These are phyloP conservation scores for Chironomus tentans DNA, from an alignment of 2,888 invertebrate genomes.

Conservation along the genomic window DNA sequence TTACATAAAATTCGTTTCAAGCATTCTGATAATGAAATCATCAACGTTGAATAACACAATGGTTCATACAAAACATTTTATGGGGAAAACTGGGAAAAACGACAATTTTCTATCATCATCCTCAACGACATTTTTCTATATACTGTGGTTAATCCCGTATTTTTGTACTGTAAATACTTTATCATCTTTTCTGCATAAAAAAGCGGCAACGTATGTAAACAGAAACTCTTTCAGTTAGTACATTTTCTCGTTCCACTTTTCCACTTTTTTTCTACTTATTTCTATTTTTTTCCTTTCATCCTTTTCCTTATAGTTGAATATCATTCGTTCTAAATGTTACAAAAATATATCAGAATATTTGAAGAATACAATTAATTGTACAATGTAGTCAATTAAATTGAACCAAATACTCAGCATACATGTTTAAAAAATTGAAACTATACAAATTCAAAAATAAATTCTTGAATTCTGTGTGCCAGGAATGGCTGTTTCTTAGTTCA, in stretches of 20 bases:
- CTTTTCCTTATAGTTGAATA: too few relatives aligned
- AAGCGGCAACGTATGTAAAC: neutral
- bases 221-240: neutral
- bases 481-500: too few relatives aligned
- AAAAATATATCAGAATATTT: too few relatives aligned
- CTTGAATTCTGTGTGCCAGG: too few relatives aligned
- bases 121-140: neutral
- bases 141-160: constrained; percentile 25
- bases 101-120: constrained; percentile 21
- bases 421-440: too few relatives aligned
- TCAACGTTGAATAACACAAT: constrained; percentile 9
- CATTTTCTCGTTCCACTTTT: neutral
- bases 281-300: too few relatives aligned
- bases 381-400: too few relatives aligned
- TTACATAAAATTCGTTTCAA: too few relatives aligned
- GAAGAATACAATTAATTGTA: too few relatives aligned
- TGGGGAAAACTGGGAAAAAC: neutral
- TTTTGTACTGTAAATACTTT: constrained; percentile 24
- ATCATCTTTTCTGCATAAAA: constrained; percentile 1
- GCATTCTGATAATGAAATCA: neutral
- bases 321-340: too few relatives aligned
- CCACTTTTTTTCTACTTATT: neutral
- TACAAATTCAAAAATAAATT: too few relatives aligned
- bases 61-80: constrained; percentile 13
- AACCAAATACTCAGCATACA: too few relatives aligned